Evolutionary conservation across 1,140 invertebrate species (phyloP), one percentile per base, ranked within the genome.

Genomic region (Neodiprion pinetum): DNA sequence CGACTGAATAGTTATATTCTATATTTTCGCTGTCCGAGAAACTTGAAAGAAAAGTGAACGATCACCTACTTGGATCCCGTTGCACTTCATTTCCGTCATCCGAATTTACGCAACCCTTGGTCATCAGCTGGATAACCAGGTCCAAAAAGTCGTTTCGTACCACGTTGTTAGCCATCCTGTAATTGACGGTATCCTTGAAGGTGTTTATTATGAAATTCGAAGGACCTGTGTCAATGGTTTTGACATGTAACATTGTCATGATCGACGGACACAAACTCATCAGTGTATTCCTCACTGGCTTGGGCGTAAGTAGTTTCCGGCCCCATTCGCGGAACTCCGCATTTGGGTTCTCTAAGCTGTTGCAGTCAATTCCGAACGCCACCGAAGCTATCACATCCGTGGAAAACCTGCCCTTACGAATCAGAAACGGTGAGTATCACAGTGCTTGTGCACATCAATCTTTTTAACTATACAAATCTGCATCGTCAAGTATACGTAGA

Each of bases 301-400:
- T 77, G 79, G 81, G 80, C 10, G 82, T 79, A 67, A 83, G 80
- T 23, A 79, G 74, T 65, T 71, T 71, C 74, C 74, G 76, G n/a
- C 80, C 76, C 49, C 79, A 76, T 50, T 77, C 70, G 40, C 81
- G 72, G 49, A 86, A 80, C 21, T 79, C 77, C 14, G 73, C 70
- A n/a, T 85, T 77, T 23, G 83, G 82, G 48, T 92, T 86, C 5
- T 85, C 81, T 4, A 92, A 78, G 40, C 90, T 89, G 71, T 92
- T 88, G 17, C 88, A 87, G 1, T 91, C 83, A 9, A 92, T 81
- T 11, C 92, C 92, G 79, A 92, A 93, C 11, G 88, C 89, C 73
- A 89, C 89, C 11, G 86, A 87, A 11, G 89, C 89, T 47, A 93
- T 92, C 1, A 90, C 87, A 78, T 93, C 92, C 70, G 91, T 90